Percentiles rank a stretch among this genome's conserved stretches.
phyloP scores from a whole-genome alignment of 2,797 vertebrate species.

The Graptemys geographica region DNA sequence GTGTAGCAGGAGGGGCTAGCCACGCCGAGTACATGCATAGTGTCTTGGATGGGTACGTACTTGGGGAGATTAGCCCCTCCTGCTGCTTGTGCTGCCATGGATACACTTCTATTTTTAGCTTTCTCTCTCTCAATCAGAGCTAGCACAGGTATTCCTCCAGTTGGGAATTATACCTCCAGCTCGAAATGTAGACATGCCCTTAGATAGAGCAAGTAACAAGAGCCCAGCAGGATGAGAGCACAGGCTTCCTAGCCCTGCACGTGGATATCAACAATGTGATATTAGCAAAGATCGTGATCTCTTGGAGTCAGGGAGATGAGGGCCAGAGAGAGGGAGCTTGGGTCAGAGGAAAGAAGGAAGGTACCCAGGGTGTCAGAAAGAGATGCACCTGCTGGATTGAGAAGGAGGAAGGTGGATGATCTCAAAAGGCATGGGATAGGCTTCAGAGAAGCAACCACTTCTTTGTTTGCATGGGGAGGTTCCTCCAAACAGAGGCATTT shows the following conservation, averaged over 20 bases:
- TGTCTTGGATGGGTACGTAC: neutral
- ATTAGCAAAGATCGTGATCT: neutral
- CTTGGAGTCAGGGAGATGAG: neutral
- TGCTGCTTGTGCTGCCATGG: neutral
- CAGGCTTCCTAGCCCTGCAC: neutral
- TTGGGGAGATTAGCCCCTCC: neutral
- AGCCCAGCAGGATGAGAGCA: neutral
- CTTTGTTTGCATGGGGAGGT: neutral
- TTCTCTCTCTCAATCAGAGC: neutral
- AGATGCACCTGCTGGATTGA: neutral
- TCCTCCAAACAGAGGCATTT: neutral
- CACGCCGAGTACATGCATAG: neutral
- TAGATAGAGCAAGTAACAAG: neutral
- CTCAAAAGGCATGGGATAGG: neutral
- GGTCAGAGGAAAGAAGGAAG: rapidly evolving
- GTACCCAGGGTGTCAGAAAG: neutral
- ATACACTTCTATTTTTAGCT: neutral
- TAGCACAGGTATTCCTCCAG: neutral
- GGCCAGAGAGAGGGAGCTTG: neutral
- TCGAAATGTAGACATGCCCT: neutral
- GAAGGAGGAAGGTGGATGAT: neutral
- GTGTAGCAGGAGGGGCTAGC: neutral
- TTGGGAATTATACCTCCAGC: neutral
- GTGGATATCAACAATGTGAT: neutral
- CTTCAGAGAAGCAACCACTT: neutral